Percentiles rank a stretch among this genome's conserved stretches.
Evolutionary conservation across 1,140 invertebrate genomes (phyloP).

Genomic region (Littorina saxatilis): DNA sequence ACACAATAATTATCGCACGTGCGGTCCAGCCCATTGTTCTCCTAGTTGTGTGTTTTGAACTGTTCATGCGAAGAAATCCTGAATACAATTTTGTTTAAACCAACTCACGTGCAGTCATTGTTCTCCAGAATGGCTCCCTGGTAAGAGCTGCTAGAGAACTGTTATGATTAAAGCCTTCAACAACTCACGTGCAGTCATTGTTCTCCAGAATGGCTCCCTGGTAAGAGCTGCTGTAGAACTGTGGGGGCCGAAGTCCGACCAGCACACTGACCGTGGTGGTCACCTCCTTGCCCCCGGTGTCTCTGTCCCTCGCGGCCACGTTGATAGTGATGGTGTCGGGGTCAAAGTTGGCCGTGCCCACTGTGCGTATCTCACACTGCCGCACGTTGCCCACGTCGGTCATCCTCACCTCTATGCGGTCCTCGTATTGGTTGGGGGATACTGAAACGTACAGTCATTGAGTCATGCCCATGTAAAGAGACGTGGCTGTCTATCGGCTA

Average conservation of each 20-base stretch:
- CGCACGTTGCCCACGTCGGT: neutral
- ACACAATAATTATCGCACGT: too few species aligned
- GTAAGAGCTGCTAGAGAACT: constrained; percentile 56
- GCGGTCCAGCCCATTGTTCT: constrained; percentile 52
- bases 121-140: constrained; percentile 56
- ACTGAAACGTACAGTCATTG: neutral
- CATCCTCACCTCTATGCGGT: neutral
- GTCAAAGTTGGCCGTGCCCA: neutral
- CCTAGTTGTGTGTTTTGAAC: too few species aligned
- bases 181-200: too few species aligned
- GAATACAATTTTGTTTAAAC: too few species aligned
- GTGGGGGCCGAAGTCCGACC: constrained; percentile 54
- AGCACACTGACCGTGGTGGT: constrained; percentile 46
- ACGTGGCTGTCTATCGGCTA: too few species aligned
- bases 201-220: constrained; percentile 56
- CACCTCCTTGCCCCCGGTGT: constrained; percentile 28
- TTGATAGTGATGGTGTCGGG: neutral
- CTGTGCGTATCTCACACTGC: neutral
- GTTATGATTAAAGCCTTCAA: too few species aligned
- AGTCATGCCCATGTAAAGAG: too few species aligned
- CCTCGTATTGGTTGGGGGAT: neutral
- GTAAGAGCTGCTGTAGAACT: constrained; percentile 57
- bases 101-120: too few species aligned
- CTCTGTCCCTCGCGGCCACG: constrained; percentile 37
- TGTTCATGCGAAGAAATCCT: too few species aligned